A percentile compares a stretch with the other conserved stretches of the same genome.
phyloP scores from a whole-genome alignment of 2,113 vertebrate species.

The Charadrius vociferus region DNA sequence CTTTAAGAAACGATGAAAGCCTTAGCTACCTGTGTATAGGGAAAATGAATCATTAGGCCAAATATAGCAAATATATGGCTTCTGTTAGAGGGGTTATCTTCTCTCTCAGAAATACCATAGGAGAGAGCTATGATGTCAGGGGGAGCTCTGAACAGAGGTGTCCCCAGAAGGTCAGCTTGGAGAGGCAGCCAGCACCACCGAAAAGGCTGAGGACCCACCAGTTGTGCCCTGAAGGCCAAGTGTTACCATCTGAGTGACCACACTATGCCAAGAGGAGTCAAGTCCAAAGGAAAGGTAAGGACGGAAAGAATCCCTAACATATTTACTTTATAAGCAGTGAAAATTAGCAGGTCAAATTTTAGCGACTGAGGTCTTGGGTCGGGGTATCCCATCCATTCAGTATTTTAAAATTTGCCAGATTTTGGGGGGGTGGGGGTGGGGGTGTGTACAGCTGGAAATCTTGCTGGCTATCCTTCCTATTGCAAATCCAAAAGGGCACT shows the following conservation, averaged over 20 bases:
- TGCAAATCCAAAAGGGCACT: neutral
- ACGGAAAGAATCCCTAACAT: neutral
- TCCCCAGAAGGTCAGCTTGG: rapidly evolving
- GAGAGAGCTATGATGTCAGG: rapidly evolving
- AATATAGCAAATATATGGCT: neutral
- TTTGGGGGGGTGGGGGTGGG: neutral
- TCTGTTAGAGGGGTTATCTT: neutral
- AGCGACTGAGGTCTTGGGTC: neutral
- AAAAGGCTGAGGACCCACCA: neutral
- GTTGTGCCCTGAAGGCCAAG: neutral
- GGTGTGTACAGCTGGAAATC: neutral
- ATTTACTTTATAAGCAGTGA: neutral
- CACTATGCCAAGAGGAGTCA: neutral
- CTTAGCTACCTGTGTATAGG: neutral
- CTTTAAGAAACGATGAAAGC: neutral
- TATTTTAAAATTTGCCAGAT: neutral
- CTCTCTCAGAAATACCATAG: neutral
- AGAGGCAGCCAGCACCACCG: neutral
- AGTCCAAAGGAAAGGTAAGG: neutral
- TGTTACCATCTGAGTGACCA: neutral
- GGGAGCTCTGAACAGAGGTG: neutral
- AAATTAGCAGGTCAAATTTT: neutral
- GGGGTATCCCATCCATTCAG: neutral
- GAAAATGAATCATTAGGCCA: neutral
- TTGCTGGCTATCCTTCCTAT: neutral